Conservation (phyloP, 1,140 invertebrate genomes). For the Tetragnatha versicolor region DNA sequence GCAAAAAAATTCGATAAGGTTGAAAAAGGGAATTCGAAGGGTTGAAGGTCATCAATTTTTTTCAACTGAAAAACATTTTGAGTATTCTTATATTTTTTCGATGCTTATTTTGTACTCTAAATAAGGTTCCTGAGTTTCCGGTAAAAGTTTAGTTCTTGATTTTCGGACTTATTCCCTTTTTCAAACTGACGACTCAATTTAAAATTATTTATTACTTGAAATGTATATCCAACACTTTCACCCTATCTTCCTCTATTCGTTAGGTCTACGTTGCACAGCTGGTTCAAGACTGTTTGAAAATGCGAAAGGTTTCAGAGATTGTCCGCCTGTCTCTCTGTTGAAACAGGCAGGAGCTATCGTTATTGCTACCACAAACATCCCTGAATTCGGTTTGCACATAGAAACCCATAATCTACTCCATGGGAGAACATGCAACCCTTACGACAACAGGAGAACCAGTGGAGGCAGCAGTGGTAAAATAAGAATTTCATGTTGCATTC, state of each 20-base stretch:
- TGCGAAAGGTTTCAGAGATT: slow-evolving; percentile 72
- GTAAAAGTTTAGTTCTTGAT: neutral
- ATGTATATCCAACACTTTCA: too few species aligned
- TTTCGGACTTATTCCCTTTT: neutral
- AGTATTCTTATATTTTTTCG: too few species aligned
- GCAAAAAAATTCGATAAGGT: too few species aligned
- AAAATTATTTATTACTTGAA: too few species aligned
- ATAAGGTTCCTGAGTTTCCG: neutral
- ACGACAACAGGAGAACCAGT: slow-evolving; percentile 83
- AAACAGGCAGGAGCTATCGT: slow-evolving; percentile 79
- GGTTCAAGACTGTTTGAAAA: slow-evolving; percentile 62
- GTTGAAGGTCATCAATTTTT: too few species aligned
- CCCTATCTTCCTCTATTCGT: too few species aligned
- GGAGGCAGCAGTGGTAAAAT: slow-evolving; percentile 70
- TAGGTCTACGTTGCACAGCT: slow-evolving; percentile 65
- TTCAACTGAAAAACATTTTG: too few species aligned
- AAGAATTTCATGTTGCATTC: too few species aligned
- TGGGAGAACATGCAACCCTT: slow-evolving; percentile 86
- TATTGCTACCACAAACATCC: slow-evolving; percentile 80
- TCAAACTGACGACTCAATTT: too few species aligned
- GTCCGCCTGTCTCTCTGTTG: slow-evolving; percentile 71
- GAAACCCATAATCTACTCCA: slow-evolving; percentile 89
- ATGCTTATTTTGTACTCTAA: too few species aligned
- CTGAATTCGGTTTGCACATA: slow-evolving; percentile 83
- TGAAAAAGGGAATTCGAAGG: too few species aligned